Conservation (phyloP, 1,140 invertebrate genomes). For the Diorhabda sublineata region DNA sequence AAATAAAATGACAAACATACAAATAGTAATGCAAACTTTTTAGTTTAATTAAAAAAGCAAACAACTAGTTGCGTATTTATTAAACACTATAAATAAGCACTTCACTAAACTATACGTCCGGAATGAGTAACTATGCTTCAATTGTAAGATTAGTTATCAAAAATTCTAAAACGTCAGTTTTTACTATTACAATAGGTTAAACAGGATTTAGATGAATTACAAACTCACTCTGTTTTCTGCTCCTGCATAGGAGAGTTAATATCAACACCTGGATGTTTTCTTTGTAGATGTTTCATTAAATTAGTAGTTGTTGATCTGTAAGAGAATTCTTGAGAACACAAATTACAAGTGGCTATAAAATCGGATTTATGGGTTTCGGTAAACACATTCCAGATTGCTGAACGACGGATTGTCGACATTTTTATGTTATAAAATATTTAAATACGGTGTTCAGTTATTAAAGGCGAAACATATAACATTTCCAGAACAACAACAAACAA, state of each 20-base stretch:
- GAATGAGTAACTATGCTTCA: no score
- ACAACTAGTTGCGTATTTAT: no score
- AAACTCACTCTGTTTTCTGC: no score
- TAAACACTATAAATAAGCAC: no score
- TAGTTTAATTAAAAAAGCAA: no score
- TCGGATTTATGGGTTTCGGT: not conserved
- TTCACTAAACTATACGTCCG: no score
- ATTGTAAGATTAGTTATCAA: no score
- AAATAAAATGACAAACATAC: no score
- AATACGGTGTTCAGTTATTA: not conserved
- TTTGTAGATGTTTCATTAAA: not conserved
- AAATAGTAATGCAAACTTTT: no score
- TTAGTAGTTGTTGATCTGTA: not conserved
- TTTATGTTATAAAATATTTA: not conserved
- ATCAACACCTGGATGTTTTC: not conserved
- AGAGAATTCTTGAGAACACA: not conserved
- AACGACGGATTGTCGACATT: not conserved
- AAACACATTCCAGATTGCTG: not conserved
- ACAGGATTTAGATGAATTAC: no score
- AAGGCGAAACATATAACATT: not conserved
- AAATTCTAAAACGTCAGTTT: no score
- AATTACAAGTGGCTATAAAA: not conserved
- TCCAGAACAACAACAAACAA: not conserved
- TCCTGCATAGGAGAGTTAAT: not conserved
- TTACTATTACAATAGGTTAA: no score